phyloP scores from a whole-genome alignment of 2,888 invertebrate genomes.

The Leptopilina myrica region DNA sequence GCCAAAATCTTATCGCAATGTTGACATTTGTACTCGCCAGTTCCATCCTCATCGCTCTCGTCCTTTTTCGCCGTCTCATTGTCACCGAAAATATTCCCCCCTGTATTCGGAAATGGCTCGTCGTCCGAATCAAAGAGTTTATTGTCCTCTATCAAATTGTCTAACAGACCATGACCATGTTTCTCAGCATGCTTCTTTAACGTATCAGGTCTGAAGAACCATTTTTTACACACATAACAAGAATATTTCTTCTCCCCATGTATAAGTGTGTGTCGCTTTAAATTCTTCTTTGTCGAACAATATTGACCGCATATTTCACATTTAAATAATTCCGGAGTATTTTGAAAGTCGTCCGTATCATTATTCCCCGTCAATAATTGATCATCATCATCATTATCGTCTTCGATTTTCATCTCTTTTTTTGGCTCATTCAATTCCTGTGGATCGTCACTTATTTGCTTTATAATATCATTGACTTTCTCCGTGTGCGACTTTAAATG shows the following conservation, averaged over 20 bases:
- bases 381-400: conserved; percentile 67
- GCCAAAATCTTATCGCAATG: conserved; percentile 74
- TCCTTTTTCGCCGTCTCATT: conserved; percentile 61
- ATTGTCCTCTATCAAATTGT: conserved; percentile 72
- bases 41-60: conserved; percentile 63
- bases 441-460: conserved; percentile 58
- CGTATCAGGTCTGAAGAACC: conserved; percentile 74
- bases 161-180: conserved; percentile 73
- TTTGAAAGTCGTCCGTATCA: conserved; percentile 55
- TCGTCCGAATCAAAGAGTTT: conserved; percentile 74
- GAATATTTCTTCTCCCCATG: conserved; percentile 75
- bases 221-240: conserved; percentile 74
- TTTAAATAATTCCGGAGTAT: conserved; percentile 71
- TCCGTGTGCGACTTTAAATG: conserved; percentile 69
- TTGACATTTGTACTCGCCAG: conserved; percentile 73
- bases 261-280: conserved; percentile 71
- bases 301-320: conserved; percentile 72
- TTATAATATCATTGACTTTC: conserved; percentile 62
- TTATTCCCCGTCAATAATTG: conserved; percentile 23
- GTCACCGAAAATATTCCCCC: conserved; percentile 49
- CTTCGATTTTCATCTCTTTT: conserved; percentile 62
- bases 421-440: conserved; percentile 58
- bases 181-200: conserved; percentile 74
- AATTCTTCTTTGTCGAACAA: conserved; percentile 72
- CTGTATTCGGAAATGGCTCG: conserved; percentile 60